phyloP scores from a whole-genome alignment of 2,113 vertebrate species.

The Python bivittatus region DNA sequence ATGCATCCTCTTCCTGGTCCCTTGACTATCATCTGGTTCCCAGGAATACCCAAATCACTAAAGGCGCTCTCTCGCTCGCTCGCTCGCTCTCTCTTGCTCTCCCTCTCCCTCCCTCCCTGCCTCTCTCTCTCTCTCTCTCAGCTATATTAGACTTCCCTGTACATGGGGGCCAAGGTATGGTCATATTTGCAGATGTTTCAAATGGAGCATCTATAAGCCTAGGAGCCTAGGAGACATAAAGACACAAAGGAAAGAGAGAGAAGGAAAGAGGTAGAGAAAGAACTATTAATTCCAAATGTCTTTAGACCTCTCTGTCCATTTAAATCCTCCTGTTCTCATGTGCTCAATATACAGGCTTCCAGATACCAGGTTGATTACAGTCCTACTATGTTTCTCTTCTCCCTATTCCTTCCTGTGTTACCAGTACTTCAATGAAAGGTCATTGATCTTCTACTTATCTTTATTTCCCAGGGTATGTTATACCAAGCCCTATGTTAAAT shows the following conservation, averaged over 20 bases:
- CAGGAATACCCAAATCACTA: background rate
- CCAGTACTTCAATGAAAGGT: background rate
- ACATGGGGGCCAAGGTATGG: background rate
- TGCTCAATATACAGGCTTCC: constrained; percentile 30
- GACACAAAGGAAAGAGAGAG: background rate
- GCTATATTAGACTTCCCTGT: background rate
- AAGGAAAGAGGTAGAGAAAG: background rate
- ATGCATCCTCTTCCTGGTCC: background rate
- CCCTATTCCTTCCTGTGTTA: background rate
- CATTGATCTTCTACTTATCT: constrained; percentile 40
- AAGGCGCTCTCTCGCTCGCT: no score
- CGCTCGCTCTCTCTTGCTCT: no score
- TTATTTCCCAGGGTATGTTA: constrained; percentile 20
- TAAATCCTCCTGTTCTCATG: constrained; percentile 29
- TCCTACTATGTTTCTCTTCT: background rate
- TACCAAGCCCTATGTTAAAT: background rate
- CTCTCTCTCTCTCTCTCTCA: no score
- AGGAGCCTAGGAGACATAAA: background rate
- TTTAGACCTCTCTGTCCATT: constrained; percentile 30
- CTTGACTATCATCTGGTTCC: background rate
- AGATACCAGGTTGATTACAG: constrained; percentile 36
- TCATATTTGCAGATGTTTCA: background rate
- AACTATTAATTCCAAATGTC: background rate
- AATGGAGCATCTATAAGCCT: background rate
- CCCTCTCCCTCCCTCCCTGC: no score